phyloP scores from a whole-genome alignment of 2,113 vertebrate genomes.

The Hydrolagus affinis region DNA sequence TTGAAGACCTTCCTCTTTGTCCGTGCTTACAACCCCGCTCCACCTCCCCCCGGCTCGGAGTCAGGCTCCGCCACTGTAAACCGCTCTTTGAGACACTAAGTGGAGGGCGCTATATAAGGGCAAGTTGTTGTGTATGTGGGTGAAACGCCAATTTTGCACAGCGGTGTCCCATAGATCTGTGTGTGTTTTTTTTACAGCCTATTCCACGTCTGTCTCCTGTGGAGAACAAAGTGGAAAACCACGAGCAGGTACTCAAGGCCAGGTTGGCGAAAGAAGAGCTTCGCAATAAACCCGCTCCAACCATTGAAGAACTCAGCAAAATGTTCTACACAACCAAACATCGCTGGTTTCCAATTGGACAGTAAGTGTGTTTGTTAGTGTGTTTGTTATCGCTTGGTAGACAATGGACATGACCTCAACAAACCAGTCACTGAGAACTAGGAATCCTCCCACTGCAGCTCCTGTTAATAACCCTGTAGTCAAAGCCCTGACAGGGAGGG shows the following conservation, averaged over 20 bases:
- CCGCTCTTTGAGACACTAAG: no score
- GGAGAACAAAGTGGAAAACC: conserved; percentile 63
- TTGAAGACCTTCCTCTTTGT: no score
- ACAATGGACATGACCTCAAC: no score
- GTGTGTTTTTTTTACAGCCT: conserved; percentile 56
- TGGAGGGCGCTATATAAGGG: no score
- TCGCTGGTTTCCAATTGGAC: conserved; percentile 83
- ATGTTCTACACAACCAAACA: conserved; percentile 97
- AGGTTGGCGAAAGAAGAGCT: conserved; percentile 58
- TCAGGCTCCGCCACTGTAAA: no score
- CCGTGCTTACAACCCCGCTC: no score
- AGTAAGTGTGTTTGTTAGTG: conserved; percentile 73
- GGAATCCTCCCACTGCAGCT: no score
- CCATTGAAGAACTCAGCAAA: conserved; percentile 82
- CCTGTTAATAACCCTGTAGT: no score
- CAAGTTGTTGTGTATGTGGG: no score
- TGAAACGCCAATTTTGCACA: background rate
- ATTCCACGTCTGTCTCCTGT: conserved; percentile 67
- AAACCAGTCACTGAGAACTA: no score
- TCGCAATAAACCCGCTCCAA: conserved; percentile 50
- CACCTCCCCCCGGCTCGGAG: no score
- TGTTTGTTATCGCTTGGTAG: background rate
- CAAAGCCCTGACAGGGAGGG: no score
- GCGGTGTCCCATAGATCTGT: background rate
- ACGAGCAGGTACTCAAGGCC: conserved; percentile 79